These are phyloP conservation scores for Mesorhabditis belari DNA, from an alignment of 2,888 invertebrate species.

Conservation along the genomic window DNA sequence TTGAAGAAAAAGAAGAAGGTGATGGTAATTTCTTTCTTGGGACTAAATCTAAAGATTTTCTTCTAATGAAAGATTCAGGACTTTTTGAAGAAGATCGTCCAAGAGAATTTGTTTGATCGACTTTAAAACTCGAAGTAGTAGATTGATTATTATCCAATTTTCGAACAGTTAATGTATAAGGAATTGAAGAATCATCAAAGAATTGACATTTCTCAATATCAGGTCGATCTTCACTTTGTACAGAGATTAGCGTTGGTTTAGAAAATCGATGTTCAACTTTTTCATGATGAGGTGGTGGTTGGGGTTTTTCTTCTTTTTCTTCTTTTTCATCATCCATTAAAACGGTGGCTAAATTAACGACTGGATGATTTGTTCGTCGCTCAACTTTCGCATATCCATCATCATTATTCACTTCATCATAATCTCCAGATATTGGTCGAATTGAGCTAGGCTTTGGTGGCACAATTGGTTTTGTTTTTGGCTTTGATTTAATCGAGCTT, in stretches of 20 bases:
- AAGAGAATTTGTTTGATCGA: constrained; percentile 12
- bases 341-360: constrained; percentile 1
- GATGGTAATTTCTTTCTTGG: constrained; percentile 48
- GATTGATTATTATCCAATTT: constrained; percentile 24
- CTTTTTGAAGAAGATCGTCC: constrained; percentile 18
- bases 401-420: constrained; percentile 17
- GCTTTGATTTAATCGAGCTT: not conserved
- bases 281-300: not conserved
- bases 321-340: not conserved
- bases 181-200: constrained; percentile 40
- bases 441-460: constrained; percentile 40
- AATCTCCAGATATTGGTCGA: constrained; percentile 21
- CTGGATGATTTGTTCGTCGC: constrained; percentile 8
- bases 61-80: constrained; percentile 19
- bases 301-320: not conserved
- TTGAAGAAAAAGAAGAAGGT: constrained; percentile 48
- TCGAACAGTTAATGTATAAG: constrained; percentile 52
- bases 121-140: constrained; percentile 9
- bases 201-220: constrained; percentile 42
- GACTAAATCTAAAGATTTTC: constrained; percentile 47
- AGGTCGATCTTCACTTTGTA: constrained; percentile 48
- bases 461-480: constrained; percentile 31
- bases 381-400: constrained; percentile 13
- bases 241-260: constrained; percentile 43
- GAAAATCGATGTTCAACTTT: constrained; percentile 3